These are phyloP conservation scores for Zootoca vivipara DNA, from an alignment of 2,113 vertebrate species.

Conservation along the genomic window DNA sequence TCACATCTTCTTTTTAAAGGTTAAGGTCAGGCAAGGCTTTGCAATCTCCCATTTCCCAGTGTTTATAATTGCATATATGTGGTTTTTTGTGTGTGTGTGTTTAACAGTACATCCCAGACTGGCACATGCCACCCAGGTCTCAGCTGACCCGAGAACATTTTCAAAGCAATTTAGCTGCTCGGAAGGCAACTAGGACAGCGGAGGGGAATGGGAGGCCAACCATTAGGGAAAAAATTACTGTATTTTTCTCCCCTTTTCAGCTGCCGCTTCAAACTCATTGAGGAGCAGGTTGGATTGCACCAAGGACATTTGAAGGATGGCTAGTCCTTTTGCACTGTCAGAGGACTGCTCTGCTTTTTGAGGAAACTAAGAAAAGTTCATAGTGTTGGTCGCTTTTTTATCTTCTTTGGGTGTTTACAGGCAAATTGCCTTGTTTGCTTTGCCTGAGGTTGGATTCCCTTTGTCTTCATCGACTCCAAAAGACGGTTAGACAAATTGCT, in stretches of 20 bases:
- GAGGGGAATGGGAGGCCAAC: background rate
- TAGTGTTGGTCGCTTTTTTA: background rate
- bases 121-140: rapidly evolving
- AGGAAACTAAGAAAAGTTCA: background rate
- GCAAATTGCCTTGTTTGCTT: too few relatives aligned
- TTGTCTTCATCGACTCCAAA: too few relatives aligned
- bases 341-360: background rate
- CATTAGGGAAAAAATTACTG: background rate
- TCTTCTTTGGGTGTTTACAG: background rate
- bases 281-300: background rate
- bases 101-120: rapidly evolving
- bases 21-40: background rate
- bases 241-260: background rate
- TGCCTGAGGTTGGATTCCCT: too few relatives aligned
- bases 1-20: rapidly evolving
- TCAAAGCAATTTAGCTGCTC: rapidly evolving
- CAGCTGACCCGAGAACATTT: rapidly evolving
- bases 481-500: too few relatives aligned
- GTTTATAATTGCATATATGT: conserved; percentile 5
- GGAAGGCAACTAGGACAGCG: rapidly evolving
- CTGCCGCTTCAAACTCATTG: background rate
- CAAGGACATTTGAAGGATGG: conserved; percentile 22
- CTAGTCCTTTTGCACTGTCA: background rate
- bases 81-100: background rate
- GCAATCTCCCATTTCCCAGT: background rate